Evolutionary conservation across 2,888 invertebrate species (phyloP).

Genomic region (Conus canariensis): DNA sequence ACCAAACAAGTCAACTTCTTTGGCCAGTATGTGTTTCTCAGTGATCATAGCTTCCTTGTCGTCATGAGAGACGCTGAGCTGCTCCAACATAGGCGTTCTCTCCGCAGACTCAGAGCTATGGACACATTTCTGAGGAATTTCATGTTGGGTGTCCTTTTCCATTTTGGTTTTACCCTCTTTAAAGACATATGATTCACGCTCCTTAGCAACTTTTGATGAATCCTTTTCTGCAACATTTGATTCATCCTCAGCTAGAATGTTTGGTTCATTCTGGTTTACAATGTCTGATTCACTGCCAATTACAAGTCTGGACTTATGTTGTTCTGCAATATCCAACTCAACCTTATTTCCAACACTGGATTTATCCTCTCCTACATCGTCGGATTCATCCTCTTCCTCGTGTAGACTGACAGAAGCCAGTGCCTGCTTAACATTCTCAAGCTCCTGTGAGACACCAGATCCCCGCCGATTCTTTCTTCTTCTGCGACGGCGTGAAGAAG

Average conservation of each 20-base stretch:
- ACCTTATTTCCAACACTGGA: too few relatives aligned
- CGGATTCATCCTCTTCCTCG: background rate
- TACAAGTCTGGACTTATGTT: too few relatives aligned
- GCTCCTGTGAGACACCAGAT: background rate
- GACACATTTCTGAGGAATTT: background rate
- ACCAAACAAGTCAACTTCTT: constrained; percentile 1
- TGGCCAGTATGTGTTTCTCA: background rate
- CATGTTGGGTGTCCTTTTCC: background rate
- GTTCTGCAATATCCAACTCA: too few relatives aligned
- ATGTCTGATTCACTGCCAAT: too few relatives aligned
- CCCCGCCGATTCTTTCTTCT: background rate
- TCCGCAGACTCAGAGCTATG: background rate
- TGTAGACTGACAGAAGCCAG: background rate
- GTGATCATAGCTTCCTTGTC: background rate
- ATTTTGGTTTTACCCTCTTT: background rate
- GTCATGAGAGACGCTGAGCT: too few relatives aligned
- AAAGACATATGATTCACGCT: background rate
- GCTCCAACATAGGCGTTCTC: background rate
- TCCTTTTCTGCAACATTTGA: too few relatives aligned
- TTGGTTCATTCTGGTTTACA: too few relatives aligned
- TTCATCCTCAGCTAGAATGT: too few relatives aligned
- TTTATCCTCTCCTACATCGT: too few relatives aligned
- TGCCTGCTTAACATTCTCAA: background rate
- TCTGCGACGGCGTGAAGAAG: too few relatives aligned
- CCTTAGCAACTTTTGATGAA: background rate